Evolutionary conservation across 1,140 invertebrate species (phyloP).

Genomic region (Hermetia illucens): DNA sequence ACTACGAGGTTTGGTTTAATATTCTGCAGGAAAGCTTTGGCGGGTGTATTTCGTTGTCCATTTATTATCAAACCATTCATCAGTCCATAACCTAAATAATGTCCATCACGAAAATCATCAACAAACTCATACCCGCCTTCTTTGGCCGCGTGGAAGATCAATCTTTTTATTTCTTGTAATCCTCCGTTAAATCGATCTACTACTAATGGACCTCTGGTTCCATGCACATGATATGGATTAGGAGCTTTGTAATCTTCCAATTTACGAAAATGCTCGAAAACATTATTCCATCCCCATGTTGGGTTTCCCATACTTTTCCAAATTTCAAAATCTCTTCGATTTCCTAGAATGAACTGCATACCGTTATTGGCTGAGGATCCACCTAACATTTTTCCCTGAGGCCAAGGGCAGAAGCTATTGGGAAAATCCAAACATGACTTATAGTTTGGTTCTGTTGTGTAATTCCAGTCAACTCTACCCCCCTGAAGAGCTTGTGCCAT

Average conservation of each 20-base stretch:
- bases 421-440: conserved; percentile 55
- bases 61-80: conserved; percentile 41
- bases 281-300: conserved; percentile 61
- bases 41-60: conserved; percentile 45
- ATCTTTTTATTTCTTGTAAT: neutral
- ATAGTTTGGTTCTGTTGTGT: conserved; percentile 70
- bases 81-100: conserved; percentile 21
- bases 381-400: too few species aligned
- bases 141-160: conserved; percentile 7
- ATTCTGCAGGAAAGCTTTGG: conserved; percentile 43
- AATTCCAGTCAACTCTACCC: conserved; percentile 73
- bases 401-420: conserved; percentile 44
- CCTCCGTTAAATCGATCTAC: conserved; percentile 8
- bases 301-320: conserved; percentile 56
- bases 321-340: conserved; percentile 51
- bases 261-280: conserved; percentile 63
- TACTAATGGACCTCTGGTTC: conserved; percentile 30
- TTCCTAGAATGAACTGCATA: conserved; percentile 62
- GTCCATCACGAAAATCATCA: conserved; percentile 23
- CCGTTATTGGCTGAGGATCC: conserved; percentile 73
- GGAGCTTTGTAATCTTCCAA: conserved; percentile 57
- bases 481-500: conserved; percentile 68
- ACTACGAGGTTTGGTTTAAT: conserved; percentile 35
- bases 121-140: conserved; percentile 22
- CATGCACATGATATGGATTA: conserved; percentile 55